phyloP scores from a whole-genome alignment of 2,797 vertebrate species.

The Tenualosa thibaudeaui region DNA sequence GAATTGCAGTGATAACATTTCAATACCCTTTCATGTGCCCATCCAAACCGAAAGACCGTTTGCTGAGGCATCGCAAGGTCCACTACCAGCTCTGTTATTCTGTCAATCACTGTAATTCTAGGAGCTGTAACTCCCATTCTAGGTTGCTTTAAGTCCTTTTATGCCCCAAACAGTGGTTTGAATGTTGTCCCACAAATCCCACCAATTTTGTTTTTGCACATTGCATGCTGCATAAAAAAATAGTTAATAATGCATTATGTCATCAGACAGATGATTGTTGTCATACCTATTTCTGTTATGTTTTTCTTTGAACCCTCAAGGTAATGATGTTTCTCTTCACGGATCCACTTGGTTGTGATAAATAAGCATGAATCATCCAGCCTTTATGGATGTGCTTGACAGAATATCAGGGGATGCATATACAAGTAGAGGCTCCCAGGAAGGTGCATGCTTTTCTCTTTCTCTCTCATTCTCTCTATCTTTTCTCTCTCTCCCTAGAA shows the following conservation, averaged over 20 bases:
- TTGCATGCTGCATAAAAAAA: neutral
- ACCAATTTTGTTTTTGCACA: neutral
- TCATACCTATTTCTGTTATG: neutral
- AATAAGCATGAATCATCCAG: neutral
- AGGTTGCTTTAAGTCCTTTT: neutral
- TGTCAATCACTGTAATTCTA: neutral
- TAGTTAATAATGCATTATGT: neutral
- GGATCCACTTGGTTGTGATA: neutral
- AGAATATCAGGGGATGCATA: conserved; percentile 11
- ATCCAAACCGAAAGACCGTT: too few relatives aligned
- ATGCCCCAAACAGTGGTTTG: neutral
- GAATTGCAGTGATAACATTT: neutral
- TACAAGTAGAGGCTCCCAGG: neutral
- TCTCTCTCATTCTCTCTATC: neutral
- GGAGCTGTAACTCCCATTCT: neutral
- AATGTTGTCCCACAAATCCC: neutral
- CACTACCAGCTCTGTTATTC: neutral
- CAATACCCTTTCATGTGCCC: neutral
- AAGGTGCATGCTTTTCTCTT: neutral
- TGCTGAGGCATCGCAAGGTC: too few relatives aligned
- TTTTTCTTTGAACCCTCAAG: neutral
- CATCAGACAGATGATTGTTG: neutral
- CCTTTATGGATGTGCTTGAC: neutral
- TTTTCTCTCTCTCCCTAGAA: neutral
- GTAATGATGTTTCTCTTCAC: neutral